Evolutionary conservation across 2,888 invertebrate genomes (phyloP).

Genomic region (Zaprionus obscuricornis): DNA sequence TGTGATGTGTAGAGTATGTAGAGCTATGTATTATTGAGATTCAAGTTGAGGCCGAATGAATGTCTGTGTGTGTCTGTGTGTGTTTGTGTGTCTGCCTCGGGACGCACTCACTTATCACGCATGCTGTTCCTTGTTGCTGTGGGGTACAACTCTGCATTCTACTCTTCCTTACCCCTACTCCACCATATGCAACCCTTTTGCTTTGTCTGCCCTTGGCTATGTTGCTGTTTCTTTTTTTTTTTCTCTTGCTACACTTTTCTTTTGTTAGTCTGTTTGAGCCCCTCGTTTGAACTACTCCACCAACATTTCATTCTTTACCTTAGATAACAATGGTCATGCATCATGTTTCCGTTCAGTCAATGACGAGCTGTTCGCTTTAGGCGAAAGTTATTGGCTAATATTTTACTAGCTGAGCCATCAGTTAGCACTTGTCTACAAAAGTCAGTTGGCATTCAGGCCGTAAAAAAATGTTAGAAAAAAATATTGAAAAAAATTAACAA

Average conservation of each 20-base stretch:
- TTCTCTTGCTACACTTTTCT: neutral
- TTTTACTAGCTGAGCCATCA: slow-evolving; percentile 47
- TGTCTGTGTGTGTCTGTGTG: neutral
- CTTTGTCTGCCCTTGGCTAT: slow-evolving; percentile 40
- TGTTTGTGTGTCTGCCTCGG: neutral
- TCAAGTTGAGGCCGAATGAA: neutral
- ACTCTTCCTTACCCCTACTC: neutral
- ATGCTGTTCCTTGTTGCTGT: slow-evolving; percentile 31
- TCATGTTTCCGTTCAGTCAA: slow-evolving; percentile 58
- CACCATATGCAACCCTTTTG: slow-evolving; percentile 10
- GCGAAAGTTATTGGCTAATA: slow-evolving; percentile 66
- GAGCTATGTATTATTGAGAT: neutral
- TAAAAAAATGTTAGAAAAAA: neutral
- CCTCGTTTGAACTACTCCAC: neutral
- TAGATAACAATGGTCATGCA: slow-evolving; percentile 41
- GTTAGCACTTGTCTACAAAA: slow-evolving; percentile 28
- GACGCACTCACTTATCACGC: slow-evolving; percentile 45
- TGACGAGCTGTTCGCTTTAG: slow-evolving; percentile 28
- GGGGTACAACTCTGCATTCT: neutral
- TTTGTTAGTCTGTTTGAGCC: neutral
- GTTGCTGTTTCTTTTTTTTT: slow-evolving; percentile 14
- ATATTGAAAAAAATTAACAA: neutral
- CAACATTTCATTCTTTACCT: too few species aligned
- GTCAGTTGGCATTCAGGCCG: slow-evolving; percentile 23
- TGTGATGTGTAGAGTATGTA: neutral